These are phyloP conservation scores for Apocrypta bakeri DNA, from an alignment of 1,140 invertebrate genomes.

Conservation along the genomic window DNA sequence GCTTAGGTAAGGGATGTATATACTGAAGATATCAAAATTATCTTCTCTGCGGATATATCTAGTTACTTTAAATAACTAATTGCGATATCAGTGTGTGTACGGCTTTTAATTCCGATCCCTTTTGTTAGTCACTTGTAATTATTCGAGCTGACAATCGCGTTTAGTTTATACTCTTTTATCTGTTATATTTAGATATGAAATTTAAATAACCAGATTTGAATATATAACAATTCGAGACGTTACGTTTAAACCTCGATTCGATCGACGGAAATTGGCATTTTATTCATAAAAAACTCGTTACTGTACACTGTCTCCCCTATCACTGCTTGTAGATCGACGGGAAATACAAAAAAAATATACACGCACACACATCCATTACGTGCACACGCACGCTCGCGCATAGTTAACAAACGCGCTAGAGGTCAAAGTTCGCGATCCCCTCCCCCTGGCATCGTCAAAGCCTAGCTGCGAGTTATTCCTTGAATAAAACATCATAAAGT, in stretches of 20 bases:
- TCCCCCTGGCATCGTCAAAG: neutral
- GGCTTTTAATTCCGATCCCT: slow-evolving; percentile 21
- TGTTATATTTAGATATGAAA: too few species aligned
- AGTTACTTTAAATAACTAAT: slow-evolving; percentile 24
- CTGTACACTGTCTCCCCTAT: too few species aligned
- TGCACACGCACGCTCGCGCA: neutral
- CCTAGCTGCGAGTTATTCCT: neutral
- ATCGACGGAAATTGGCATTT: too few species aligned
- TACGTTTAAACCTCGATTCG: too few species aligned
- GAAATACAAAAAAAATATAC: neutral
- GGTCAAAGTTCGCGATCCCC: slow-evolving; percentile 26
- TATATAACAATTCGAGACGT: too few species aligned
- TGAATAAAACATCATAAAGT: slow-evolving; percentile 31
- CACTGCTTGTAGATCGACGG: too few species aligned
- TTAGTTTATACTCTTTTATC: too few species aligned
- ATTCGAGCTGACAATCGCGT: neutral
- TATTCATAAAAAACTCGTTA: too few species aligned
- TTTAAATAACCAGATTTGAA: too few species aligned
- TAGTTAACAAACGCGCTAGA: neutral
- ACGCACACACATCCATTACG: neutral
- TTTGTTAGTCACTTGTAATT: slow-evolving; percentile 6
- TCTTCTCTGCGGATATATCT: neutral
- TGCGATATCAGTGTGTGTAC: slow-evolving; percentile 8
- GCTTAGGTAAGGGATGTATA: too few species aligned
- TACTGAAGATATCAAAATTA: neutral